Evolutionary conservation across 2,113 vertebrate genomes (phyloP).

Genomic region (Phylloscopus whistleri): DNA sequence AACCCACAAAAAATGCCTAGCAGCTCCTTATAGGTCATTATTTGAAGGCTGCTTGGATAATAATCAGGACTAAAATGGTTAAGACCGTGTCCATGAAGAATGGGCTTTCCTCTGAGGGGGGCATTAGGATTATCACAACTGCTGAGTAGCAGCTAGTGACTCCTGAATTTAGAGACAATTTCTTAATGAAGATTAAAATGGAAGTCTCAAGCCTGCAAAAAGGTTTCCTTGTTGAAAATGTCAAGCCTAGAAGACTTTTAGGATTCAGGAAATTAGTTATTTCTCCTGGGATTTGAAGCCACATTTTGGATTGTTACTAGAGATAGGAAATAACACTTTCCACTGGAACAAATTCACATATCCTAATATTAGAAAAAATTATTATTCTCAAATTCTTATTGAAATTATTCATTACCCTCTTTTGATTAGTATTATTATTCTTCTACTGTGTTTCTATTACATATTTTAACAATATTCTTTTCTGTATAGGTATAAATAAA

Average conservation of each 20-base stretch:
- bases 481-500: neutral
- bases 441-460: neutral
- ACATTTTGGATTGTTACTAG: neutral
- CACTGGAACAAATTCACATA: neutral
- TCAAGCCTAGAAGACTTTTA: conserved; percentile 9
- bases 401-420: neutral
- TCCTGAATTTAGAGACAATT: conserved; percentile 18
- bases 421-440: neutral
- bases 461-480: neutral
- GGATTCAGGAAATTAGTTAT: conserved; percentile 3
- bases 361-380: neutral
- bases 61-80: neutral
- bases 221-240: conserved; percentile 17
- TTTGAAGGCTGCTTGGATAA: neutral
- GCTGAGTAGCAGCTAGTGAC: neutral
- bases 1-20: neutral
- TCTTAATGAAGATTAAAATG: conserved; percentile 12
- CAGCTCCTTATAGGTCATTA: neutral
- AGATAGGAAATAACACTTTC: neutral
- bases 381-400: neutral
- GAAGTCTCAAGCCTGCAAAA: neutral
- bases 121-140: neutral
- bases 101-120: neutral
- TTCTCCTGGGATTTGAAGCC: neutral
- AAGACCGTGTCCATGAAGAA: neutral